phyloP scores from a whole-genome alignment of 2,888 invertebrate species.

The Mystacides longicornis region DNA sequence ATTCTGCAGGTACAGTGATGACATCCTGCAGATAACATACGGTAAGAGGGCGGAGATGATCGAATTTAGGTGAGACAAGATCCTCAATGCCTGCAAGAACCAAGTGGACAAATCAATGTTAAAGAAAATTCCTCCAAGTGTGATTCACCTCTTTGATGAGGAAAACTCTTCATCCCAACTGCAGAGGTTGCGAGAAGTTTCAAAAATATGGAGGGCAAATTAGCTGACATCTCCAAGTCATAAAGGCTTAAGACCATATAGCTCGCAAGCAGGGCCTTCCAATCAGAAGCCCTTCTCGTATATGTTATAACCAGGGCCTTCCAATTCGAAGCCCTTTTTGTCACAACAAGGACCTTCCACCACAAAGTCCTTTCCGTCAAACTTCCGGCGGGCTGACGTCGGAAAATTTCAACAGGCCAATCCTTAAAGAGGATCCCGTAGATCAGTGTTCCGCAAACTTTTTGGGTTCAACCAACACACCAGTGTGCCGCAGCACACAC shows the following conservation, averaged over 20 bases:
- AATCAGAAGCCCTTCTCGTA: not conserved
- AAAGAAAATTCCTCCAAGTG: too few species aligned
- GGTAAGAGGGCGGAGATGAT: not conserved
- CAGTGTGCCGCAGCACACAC: too few species aligned
- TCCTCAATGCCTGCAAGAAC: not conserved
- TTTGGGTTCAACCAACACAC: too few species aligned
- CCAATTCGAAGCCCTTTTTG: too few species aligned
- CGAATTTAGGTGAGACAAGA: too few species aligned
- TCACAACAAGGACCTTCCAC: too few species aligned
- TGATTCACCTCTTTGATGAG: not conserved
- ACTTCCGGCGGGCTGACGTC: too few species aligned
- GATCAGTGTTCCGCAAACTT: too few species aligned
- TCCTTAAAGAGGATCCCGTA: too few species aligned
- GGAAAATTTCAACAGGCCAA: too few species aligned
- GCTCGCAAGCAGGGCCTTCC: not conserved
- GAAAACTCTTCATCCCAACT: not conserved
- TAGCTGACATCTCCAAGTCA: not conserved
- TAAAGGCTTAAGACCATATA: not conserved
- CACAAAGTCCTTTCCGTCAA: too few species aligned
- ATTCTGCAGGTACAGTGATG: not conserved
- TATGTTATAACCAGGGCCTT: not conserved
- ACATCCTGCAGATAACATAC: not conserved
- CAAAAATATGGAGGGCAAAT: not conserved
- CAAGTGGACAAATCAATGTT: too few species aligned
- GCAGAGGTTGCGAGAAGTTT: not conserved